Evolutionary conservation across 2,797 vertebrate genomes (phyloP).

Genomic region (Astyanax mexicanus): DNA sequence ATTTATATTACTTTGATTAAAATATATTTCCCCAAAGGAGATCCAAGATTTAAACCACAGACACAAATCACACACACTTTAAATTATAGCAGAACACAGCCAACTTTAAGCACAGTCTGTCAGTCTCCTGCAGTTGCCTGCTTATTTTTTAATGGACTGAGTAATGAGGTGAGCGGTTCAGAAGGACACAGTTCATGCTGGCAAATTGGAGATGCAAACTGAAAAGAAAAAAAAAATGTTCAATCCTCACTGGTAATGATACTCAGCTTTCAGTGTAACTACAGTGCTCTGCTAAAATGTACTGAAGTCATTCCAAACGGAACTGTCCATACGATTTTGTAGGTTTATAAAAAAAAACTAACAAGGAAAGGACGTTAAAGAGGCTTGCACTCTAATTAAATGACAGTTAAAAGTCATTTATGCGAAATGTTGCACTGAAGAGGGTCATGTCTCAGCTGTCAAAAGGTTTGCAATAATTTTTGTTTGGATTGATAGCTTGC

Average conservation of each 20-base stretch:
- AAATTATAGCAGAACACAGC: conserved; percentile 10
- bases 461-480: too few species aligned
- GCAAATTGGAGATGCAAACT: conserved; percentile 23
- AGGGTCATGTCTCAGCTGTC: too few species aligned
- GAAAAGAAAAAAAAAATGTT: conserved; percentile 14
- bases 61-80: conserved; percentile 25
- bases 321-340: too few species aligned
- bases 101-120: background rate
- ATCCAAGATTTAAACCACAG: conserved; percentile 20
- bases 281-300: background rate
- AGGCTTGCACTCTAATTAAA: too few species aligned
- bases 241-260: background rate
- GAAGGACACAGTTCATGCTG: conserved; percentile 10
- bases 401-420: too few species aligned
- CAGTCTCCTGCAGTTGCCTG: background rate
- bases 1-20: conserved; percentile 44
- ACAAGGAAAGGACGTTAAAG: too few species aligned
- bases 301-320: too few species aligned
- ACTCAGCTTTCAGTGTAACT: conserved; percentile 4
- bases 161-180: conserved; percentile 20
- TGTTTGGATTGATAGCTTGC: too few species aligned
- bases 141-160: conserved; percentile 7
- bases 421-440: too few species aligned
- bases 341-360: too few species aligned
- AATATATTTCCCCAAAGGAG: conserved; percentile 11